A percentile compares a stretch with the other conserved stretches of the same genome.
phyloP scores from a whole-genome alignment of 2,797 vertebrate species.

The Bryconaethiops microstoma region DNA sequence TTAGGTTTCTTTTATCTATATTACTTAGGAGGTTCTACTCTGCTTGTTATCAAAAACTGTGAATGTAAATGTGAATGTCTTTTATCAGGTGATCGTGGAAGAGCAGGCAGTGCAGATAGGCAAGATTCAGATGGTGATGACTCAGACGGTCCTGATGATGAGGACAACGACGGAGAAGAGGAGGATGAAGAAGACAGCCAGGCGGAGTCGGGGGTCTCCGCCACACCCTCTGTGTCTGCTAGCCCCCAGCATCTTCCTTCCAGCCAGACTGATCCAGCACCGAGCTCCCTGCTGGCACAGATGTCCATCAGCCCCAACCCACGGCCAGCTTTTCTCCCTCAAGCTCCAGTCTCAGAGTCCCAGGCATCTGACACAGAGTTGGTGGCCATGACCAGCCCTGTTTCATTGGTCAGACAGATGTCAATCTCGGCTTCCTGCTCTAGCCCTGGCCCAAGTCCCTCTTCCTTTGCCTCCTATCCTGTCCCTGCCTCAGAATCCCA shows the following conservation, averaged over 20 bases:
- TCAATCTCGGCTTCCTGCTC: conserved; percentile 75
- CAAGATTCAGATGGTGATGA: conserved; percentile 93
- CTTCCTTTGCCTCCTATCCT: conserved; percentile 59
- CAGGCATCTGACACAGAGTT: conserved; percentile 57
- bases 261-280: conserved; percentile 83
- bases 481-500: conserved; percentile 65
- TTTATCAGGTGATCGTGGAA: conserved; percentile 91
- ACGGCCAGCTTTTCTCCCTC: conserved; percentile 54
- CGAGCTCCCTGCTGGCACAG: conserved; percentile 89
- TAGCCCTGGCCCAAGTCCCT: conserved; percentile 59
- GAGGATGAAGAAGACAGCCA: conserved; percentile 98
- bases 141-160: conserved; percentile 91
- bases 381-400: conserved; percentile 65
- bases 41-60: background rate
- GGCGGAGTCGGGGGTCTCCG: conserved; percentile 90
- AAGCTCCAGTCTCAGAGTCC: conserved; percentile 47
- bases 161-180: conserved; percentile 94
- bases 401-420: conserved; percentile 82
- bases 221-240: conserved; percentile 90
- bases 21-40: background rate
- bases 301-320: conserved; percentile 83
- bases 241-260: conserved; percentile 90
- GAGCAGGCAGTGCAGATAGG: conserved; percentile 80
- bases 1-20: background rate
- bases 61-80: background rate